Percentiles rank a stretch among this genome's conserved stretches.
Evolutionary conservation across 2,888 invertebrate genomes (phyloP).

Genomic region (Phoenoteleia sp.): DNA sequence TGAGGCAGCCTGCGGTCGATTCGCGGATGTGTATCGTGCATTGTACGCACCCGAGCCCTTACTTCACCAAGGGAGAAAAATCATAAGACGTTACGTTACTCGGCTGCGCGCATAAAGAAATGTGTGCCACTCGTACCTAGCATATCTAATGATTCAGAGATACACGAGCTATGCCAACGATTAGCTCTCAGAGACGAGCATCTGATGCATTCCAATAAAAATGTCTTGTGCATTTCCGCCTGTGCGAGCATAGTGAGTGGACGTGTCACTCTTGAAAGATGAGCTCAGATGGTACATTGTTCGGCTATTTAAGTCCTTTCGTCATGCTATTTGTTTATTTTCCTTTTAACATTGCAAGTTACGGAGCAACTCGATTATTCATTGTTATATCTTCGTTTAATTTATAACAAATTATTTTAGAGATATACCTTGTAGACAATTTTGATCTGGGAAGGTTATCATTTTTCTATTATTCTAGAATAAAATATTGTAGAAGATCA

Average conservation of each 20-base stretch:
- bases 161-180: conserved; percentile 51
- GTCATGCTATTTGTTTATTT: no score
- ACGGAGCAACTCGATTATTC: no score
- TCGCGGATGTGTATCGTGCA: conserved; percentile 64
- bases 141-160: conserved; percentile 72
- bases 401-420: no score
- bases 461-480: no score
- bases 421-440: no score
- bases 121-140: conserved; percentile 73
- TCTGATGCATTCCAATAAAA: conserved; percentile 65
- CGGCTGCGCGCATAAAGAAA: conserved; percentile 58
- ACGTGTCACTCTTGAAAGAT: conserved; percentile 43
- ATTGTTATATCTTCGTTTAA: no score
- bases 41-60: conserved; percentile 66
- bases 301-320: conserved; percentile 1
- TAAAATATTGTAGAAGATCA: no score
- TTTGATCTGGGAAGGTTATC: no score
- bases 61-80: conserved; percentile 64
- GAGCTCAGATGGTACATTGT: conserved; percentile 19
- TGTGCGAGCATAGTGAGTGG: not conserved
- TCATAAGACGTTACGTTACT: conserved; percentile 39
- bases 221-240: conserved; percentile 65
- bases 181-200: conserved; percentile 53
- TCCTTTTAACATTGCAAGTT: no score
- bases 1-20: conserved; percentile 71